A percentile compares a stretch with the other conserved stretches of the same genome.
Evolutionary conservation across 2,888 invertebrate genomes (phyloP).

Genomic region (Chymomyza amoena): DNA sequence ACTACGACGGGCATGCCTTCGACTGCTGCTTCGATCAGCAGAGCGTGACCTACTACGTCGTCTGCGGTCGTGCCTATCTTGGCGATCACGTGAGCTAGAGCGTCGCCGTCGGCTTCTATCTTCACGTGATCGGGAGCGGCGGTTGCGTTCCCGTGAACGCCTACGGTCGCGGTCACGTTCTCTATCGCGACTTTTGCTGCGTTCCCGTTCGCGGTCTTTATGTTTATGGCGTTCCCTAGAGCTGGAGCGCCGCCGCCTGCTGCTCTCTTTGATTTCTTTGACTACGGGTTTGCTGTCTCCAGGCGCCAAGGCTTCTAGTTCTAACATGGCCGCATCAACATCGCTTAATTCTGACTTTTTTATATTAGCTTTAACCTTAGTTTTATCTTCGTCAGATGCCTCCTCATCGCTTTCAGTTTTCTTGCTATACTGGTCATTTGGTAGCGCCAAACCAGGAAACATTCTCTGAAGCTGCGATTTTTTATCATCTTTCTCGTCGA

Average conservation of each 20-base stretch:
- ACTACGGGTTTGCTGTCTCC: conserved; percentile 22
- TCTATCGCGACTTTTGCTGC: conserved; percentile 29
- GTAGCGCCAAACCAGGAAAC: conserved; percentile 90
- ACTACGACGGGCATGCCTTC: conserved; percentile 46
- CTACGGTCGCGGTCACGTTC: conserved; percentile 39
- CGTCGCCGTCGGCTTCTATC: conserved; percentile 47
- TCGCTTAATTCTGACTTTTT: conserved; percentile 58
- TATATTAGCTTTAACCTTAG: conserved; percentile 62
- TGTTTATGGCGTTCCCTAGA: conserved; percentile 54
- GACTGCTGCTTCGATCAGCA: conserved; percentile 45
- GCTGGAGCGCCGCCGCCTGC: conserved; percentile 40
- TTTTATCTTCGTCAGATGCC: conserved; percentile 66
- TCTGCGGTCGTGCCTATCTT: conserved; percentile 21
- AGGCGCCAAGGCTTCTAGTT: conserved; percentile 90
- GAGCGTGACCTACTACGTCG: conserved; percentile 47
- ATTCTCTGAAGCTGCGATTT: conserved; percentile 81
- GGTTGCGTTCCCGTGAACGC: conserved; percentile 14
- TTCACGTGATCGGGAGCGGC: conserved; percentile 41
- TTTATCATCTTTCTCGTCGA: conserved; percentile 39
- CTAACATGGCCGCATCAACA: conserved; percentile 91
- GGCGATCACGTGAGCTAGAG: conserved; percentile 43
- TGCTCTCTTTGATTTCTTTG: conserved; percentile 37
- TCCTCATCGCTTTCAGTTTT: conserved; percentile 47
- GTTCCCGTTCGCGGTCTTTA: conserved; percentile 32
- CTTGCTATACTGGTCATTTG: conserved; percentile 82